Conservation (phyloP, 2,888 invertebrate species). For the Limnephilus auricula region DNA sequence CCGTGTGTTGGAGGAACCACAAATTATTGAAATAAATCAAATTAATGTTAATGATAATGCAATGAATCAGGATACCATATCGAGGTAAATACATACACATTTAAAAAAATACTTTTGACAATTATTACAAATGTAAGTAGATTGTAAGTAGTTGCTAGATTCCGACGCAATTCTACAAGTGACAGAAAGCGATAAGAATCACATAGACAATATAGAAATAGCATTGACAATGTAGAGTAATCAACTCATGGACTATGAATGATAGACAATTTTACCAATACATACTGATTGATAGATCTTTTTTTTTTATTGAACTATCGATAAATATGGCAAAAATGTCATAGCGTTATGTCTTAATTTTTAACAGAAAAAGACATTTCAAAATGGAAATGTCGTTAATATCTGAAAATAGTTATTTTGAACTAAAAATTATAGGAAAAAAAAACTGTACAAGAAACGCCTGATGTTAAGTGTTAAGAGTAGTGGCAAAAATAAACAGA, state of each 20-base stretch:
- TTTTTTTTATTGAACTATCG: not conserved
- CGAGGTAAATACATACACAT: conserved; percentile 70
- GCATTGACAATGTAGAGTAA: no score
- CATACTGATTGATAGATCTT: no score
- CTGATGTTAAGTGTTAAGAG: no score
- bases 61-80: conserved; percentile 74
- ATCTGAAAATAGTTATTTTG: not conserved
- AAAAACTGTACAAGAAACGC: not conserved
- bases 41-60: conserved; percentile 68
- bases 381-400: not conserved
- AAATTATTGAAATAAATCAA: conserved; percentile 56
- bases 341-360: not conserved
- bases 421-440: not conserved
- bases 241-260: no score
- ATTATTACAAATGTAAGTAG: not conserved
- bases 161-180: no score
- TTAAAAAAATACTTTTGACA: not conserved
- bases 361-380: not conserved
- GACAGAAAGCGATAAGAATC: no score
- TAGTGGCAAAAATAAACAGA: not conserved
- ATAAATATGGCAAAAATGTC: not conserved
- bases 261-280: no score
- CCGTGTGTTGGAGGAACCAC: conserved; percentile 70
- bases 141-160: not conserved
- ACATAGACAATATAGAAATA: no score